phyloP scores from a whole-genome alignment of 2,113 vertebrate genomes.

The Notothenia rossii region DNA sequence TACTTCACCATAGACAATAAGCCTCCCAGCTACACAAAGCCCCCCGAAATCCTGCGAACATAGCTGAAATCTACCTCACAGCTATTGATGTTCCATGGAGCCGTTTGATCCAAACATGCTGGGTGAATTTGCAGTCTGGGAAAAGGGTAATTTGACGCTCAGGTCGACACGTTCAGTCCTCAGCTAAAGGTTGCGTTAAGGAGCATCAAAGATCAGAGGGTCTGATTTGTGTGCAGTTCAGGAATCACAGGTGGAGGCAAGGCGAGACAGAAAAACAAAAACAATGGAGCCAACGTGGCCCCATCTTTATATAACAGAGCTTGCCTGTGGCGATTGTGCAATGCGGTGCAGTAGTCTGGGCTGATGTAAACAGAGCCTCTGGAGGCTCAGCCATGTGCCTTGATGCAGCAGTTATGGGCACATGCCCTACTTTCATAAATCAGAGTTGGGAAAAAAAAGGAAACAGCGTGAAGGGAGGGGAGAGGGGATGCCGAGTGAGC shows the following conservation, averaged over 20 bases:
- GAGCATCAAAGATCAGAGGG: slow-evolving; percentile 28
- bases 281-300: slow-evolving; percentile 54
- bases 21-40: slow-evolving; percentile 32
- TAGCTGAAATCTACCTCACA: slow-evolving; percentile 53
- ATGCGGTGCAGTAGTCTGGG: slow-evolving; percentile 78
- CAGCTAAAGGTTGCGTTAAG: slow-evolving; percentile 14
- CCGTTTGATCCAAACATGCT: slow-evolving; percentile 38
- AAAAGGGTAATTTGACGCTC: slow-evolving; percentile 37
- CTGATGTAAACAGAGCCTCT: slow-evolving; percentile 83
- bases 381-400: slow-evolving; percentile 82
- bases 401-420: slow-evolving; percentile 88
- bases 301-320: slow-evolving; percentile 79
- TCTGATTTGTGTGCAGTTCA: slow-evolving; percentile 33
- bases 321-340: slow-evolving; percentile 80
- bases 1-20: slow-evolving; percentile 61
- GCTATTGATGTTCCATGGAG: slow-evolving; percentile 47
- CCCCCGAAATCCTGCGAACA: slow-evolving; percentile 40
- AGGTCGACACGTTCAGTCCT: slow-evolving; percentile 18
- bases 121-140: slow-evolving; percentile 46
- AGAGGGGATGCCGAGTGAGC: slow-evolving; percentile 70
- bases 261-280: slow-evolving; percentile 59
- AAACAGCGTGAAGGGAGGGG: slow-evolving; percentile 64
- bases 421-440: slow-evolving; percentile 87
- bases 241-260: slow-evolving; percentile 41
- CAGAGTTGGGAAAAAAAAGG: slow-evolving; percentile 77